Percentiles rank a stretch among this genome's conserved stretches.
phyloP scores from a whole-genome alignment of 1,140 invertebrate genomes.

The Leptopilina clavipes region DNA sequence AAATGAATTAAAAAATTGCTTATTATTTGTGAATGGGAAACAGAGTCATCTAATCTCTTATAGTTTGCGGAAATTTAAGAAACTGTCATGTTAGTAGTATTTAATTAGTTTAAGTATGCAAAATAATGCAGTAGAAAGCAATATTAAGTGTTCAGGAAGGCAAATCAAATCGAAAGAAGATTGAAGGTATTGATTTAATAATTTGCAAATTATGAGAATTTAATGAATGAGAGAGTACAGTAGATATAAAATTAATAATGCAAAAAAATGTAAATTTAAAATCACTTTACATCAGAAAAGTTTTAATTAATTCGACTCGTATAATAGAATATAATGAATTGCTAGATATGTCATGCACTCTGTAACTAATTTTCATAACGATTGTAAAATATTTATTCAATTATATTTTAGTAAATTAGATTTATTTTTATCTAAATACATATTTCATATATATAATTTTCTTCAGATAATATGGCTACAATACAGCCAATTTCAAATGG shows the following conservation, averaged over 20 bases:
- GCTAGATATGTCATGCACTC: too few species aligned
- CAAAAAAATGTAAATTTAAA: too few species aligned
- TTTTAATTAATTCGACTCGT: too few species aligned
- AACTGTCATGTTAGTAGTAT: slow-evolving; percentile 1
- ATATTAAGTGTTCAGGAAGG: not conserved
- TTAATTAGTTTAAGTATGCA: slow-evolving; percentile 7
- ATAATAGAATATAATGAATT: too few species aligned
- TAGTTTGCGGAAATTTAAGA: not conserved
- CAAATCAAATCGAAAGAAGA: not conserved
- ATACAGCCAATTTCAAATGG: slow-evolving; percentile 60
- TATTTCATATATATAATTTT: slow-evolving; percentile 15
- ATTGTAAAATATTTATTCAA: too few species aligned
- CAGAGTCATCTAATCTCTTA: not conserved
- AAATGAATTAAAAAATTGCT: too few species aligned
- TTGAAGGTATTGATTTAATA: not conserved
- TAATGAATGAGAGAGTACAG: too few species aligned
- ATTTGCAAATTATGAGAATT: not conserved
- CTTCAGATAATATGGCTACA: slow-evolving; percentile 65
- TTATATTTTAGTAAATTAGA: too few species aligned
- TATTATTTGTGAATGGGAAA: not conserved
- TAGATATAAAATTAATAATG: too few species aligned
- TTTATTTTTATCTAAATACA: too few species aligned
- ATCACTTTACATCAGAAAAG: too few species aligned
- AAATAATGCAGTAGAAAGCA: slow-evolving; percentile 4
- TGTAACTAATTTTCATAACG: too few species aligned